A percentile compares a stretch with the other conserved stretches of the same genome.
These are phyloP conservation scores for Aramus guarauna DNA, from an alignment of 2,113 vertebrate genomes.

Conservation along the genomic window DNA sequence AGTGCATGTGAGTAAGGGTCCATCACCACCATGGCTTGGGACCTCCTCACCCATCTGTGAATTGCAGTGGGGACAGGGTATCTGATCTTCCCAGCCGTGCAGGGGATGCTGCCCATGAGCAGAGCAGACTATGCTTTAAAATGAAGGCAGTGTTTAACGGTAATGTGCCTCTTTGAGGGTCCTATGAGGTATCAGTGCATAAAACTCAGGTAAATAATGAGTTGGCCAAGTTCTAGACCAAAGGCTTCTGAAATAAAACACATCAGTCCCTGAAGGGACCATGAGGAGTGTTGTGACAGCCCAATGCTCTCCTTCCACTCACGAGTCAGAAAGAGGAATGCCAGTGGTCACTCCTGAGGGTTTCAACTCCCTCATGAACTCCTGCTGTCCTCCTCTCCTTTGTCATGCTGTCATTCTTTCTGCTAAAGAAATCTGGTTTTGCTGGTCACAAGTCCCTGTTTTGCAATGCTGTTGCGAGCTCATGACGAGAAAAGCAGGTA, in stretches of 20 bases:
- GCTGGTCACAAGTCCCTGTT: neutral
- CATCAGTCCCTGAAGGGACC: neutral
- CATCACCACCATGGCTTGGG: neutral
- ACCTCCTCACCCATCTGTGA: neutral
- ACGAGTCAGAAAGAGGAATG: neutral
- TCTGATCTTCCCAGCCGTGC: neutral
- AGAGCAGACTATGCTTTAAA: neutral
- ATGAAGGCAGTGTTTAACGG: neutral
- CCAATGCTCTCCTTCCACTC: neutral
- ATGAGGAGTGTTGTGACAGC: fast-evolving
- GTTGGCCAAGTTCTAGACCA: neutral
- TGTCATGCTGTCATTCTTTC: neutral
- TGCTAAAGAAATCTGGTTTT: constrained; percentile 5
- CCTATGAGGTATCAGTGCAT: neutral
- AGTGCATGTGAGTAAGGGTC: neutral
- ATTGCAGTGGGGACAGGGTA: neutral
- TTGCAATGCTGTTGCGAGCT: neutral
- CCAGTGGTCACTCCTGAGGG: neutral
- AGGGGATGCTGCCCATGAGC: neutral
- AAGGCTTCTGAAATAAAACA: neutral
- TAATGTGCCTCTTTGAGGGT: neutral
- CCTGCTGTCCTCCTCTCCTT: neutral
- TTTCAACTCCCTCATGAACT: neutral
- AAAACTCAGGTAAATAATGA: neutral
- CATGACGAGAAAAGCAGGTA: neutral